Base-by-base conservation (phyloP, 92 coral and sea anemone species). In the Phymanthus crucifer region DNA sequence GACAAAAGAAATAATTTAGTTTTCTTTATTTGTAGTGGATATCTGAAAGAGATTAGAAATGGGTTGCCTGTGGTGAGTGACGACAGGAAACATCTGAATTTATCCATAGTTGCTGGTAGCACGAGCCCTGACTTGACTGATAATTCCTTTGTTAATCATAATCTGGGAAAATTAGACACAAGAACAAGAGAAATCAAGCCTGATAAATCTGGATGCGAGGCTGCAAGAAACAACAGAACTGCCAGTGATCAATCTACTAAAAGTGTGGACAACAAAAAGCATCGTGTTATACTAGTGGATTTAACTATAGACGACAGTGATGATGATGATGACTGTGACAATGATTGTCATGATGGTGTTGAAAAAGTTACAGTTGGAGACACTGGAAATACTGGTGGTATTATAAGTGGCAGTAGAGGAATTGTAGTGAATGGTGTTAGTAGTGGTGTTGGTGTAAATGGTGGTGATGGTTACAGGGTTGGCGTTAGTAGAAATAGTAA, bases 261-360 rank as follows among this genome's bases (percentile, higher is more conserved):
- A 67, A 12, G 32, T 12, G 32, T 18, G 40, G 26, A 14, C 21
- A 57, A 66, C n/a, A 75, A 56, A 10, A 24, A 40, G 13, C 4
- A n/a, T 16, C 81, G 57, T 13, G 58, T 77, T n/a, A 14, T 77
- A n/a, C n/a, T n/a, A 1, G 81, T 77, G 2, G 81, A 77, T 40
- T 40, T 77, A 21, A 77, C 81, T 37, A 40, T 77, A 13, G 81
- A 65, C 65, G 72, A 64, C 68, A 64, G 69, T 70, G 72, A 77
- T 64, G 81, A 77, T 61, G 72, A 77, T 8, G 32, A 34, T 31
- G 79, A 32, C 14, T 11, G 2, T 0, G 50, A 2, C 16, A 45
- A 2, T 45, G 50, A 17, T 45, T 9, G 50, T 45, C n/a, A n/a
- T n/a, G 48, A 11, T 43, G 48, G 48, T 43, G 48, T 43, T 43